These are phyloP conservation scores for Zaprionus lachaisei DNA, from an alignment of 1,140 invertebrate species.

Conservation along the genomic window DNA sequence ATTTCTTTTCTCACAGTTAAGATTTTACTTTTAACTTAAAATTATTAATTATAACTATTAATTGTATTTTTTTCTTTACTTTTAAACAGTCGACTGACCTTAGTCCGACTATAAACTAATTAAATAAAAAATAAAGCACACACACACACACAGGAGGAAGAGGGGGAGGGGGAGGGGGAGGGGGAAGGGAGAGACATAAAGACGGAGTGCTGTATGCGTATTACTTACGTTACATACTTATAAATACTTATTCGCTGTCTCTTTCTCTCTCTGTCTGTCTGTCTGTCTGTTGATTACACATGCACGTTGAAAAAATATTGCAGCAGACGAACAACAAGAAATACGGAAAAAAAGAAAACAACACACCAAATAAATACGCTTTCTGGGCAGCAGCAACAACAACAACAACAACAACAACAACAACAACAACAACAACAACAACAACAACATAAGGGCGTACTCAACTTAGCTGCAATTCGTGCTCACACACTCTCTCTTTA, in stretches of 20 bases:
- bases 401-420: background rate
- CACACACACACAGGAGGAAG: slow-evolving; percentile 15
- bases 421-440: background rate
- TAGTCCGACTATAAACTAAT: too few relatives aligned
- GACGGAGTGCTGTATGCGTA: slow-evolving; percentile 40
- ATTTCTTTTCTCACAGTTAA: too few relatives aligned
- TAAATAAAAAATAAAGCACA: too few relatives aligned
- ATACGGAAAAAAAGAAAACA: slow-evolving; percentile 13
- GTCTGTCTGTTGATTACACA: slow-evolving; percentile 73
- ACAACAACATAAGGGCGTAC: background rate
- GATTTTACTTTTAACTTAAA: too few relatives aligned
- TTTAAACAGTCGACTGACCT: too few relatives aligned
- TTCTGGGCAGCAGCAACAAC: background rate
- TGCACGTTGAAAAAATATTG: slow-evolving; percentile 70
- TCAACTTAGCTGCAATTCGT: too few relatives aligned
- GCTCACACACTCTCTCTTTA: too few relatives aligned
- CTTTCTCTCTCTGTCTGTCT: background rate
- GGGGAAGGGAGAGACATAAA: background rate
- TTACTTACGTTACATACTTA: slow-evolving; percentile 72
- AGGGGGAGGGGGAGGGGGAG: too few relatives aligned
- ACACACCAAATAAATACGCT: slow-evolving; percentile 7
- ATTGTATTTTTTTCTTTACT: too few relatives aligned
- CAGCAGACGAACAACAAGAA: slow-evolving; percentile 37
- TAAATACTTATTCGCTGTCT: slow-evolving; percentile 47
- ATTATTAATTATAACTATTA: too few relatives aligned